A percentile compares a stretch with the other conserved stretches of the same genome.
Conservation (phyloP, 1,140 invertebrate genomes). For the Caerostris extrusa region DNA sequence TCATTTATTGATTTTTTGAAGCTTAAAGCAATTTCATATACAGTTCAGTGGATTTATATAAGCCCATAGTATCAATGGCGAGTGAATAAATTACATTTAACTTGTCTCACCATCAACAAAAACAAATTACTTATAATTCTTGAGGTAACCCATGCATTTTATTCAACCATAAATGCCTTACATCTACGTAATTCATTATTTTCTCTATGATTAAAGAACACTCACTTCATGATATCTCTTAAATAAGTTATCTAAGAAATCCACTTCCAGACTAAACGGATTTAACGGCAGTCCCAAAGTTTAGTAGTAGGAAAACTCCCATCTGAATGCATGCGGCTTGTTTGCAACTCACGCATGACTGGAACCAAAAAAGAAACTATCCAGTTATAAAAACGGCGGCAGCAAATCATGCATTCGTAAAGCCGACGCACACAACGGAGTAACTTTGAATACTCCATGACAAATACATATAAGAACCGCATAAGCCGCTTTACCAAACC, state of each 20-base stretch:
- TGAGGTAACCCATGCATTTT: background rate
- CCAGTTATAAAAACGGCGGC: constrained; percentile 40
- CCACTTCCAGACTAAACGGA: background rate
- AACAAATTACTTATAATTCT: too few relatives aligned
- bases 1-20: too few relatives aligned
- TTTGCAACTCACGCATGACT: background rate
- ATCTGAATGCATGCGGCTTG: background rate
- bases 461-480: constrained; percentile 43
- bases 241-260: background rate
- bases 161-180: background rate
- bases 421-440: background rate
- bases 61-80: too few relatives aligned
- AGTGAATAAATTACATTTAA: too few relatives aligned
- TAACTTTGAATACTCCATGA: constrained; percentile 51
- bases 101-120: too few relatives aligned
- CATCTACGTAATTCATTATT: background rate
- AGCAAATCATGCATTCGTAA: constrained; percentile 33
- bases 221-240: background rate
- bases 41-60: too few relatives aligned
- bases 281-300: background rate
- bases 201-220: background rate
- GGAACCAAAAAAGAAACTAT: constrained; percentile 20
- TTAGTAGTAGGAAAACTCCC: background rate
- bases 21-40: too few relatives aligned
- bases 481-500: constrained; percentile 53